Evolutionary conservation across 2,797 vertebrate genomes (phyloP).

Genomic region (Xenentodon cancila): DNA sequence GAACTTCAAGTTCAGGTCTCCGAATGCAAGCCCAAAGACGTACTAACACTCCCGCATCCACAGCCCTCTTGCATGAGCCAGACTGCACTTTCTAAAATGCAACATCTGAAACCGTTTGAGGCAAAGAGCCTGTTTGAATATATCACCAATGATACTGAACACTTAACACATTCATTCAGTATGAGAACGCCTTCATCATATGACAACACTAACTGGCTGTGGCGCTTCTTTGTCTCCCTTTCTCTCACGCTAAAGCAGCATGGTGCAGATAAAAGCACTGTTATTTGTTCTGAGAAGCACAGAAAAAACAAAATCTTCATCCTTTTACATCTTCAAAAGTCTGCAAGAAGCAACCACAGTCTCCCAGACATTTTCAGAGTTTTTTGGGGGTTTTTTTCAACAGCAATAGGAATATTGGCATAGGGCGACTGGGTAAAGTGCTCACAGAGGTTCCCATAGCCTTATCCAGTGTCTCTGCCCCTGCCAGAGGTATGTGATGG

Average conservation of each 20-base stretch:
- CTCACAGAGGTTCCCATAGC: constrained; percentile 70
- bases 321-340: neutral
- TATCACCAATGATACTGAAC: neutral
- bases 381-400: constrained; percentile 24
- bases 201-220: constrained; percentile 9
- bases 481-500: constrained; percentile 77
- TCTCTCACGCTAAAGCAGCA: neutral
- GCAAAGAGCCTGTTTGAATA: neutral
- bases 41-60: neutral
- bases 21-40: constrained; percentile 3
- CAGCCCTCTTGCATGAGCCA: neutral
- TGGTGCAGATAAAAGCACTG: neutral
- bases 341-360: neutral
- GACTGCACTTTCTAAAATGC: neutral
- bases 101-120: constrained; percentile 8
- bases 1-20: constrained; percentile 67
- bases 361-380: constrained; percentile 19
- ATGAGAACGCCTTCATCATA: constrained; percentile 5
- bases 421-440: constrained; percentile 40
- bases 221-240: constrained; percentile 8
- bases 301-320: neutral
- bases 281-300: neutral
- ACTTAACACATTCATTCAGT: constrained; percentile 7
- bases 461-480: constrained; percentile 75
- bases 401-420: constrained; percentile 21